phyloP scores from a whole-genome alignment of 2,888 invertebrate species.

The Scelioninae gen. 2 region DNA sequence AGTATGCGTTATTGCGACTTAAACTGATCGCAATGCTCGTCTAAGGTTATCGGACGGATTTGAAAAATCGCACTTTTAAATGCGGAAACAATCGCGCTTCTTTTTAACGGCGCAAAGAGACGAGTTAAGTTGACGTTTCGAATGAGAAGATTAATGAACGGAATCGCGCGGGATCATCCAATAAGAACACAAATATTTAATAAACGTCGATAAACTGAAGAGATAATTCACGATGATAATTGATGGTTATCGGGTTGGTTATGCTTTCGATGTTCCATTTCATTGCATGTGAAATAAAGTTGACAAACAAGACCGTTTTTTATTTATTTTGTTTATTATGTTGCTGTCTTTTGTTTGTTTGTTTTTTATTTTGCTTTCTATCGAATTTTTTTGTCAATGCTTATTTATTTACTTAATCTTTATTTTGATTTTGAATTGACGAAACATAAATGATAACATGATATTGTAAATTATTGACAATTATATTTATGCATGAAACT shows the following conservation, averaged over 20 bases:
- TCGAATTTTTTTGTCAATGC: too few relatives aligned
- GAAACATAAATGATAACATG: too few relatives aligned
- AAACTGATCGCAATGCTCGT: conserved; percentile 32
- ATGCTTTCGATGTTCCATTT: background rate
- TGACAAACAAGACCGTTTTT: too few relatives aligned
- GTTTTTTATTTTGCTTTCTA: too few relatives aligned
- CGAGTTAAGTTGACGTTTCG: conserved; percentile 26
- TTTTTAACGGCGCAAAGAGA: conserved; percentile 14
- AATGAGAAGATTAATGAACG: conserved; percentile 44
- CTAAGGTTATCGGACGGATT: background rate
- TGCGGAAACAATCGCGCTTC: conserved; percentile 25
- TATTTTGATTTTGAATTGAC: too few relatives aligned
- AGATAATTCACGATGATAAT: conserved; percentile 22
- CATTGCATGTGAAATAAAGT: too few relatives aligned
- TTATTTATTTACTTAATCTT: too few relatives aligned
- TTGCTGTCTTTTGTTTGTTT: too few relatives aligned
- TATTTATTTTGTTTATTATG: too few relatives aligned
- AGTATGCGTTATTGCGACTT: conserved; percentile 21
- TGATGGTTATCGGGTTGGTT: conserved; percentile 9
- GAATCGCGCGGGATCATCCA: conserved; percentile 28
- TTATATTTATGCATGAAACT: too few relatives aligned
- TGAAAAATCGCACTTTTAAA: conserved; percentile 33
- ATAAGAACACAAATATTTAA: conserved; percentile 38
- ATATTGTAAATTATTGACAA: too few relatives aligned
- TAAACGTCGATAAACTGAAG: conserved; percentile 25